A percentile compares a stretch with the other conserved stretches of the same genome.
These are phyloP conservation scores for Castor canadensis DNA, from an alignment of 2,113 vertebrate species.

Conservation along the genomic window DNA sequence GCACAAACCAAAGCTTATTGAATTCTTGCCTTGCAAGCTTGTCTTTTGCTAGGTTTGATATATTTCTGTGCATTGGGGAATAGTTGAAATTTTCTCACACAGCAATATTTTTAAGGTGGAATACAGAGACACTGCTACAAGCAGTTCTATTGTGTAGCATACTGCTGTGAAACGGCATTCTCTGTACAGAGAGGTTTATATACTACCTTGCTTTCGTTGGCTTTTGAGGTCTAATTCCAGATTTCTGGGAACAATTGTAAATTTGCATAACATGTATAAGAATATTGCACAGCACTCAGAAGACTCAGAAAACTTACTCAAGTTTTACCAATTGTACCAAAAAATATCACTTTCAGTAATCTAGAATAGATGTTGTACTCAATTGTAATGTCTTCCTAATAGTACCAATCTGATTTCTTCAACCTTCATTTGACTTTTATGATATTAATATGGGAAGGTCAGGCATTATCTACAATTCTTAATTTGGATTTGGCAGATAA, in stretches of 20 bases:
- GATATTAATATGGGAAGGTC: not conserved
- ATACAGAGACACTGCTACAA: not conserved
- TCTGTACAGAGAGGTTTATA: not conserved
- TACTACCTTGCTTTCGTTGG: not conserved
- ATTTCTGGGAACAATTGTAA: not conserved
- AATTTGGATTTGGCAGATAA: not conserved
- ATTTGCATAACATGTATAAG: not conserved
- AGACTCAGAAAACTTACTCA: not conserved
- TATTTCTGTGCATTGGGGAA: not conserved
- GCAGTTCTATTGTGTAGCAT: not conserved
- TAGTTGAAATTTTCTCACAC: not conserved
- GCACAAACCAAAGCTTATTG: slow-evolving; percentile 41
- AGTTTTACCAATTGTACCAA: not conserved
- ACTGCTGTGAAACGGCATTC: not conserved
- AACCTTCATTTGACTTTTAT: not conserved
- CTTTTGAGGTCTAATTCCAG: not conserved
- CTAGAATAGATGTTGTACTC: not conserved
- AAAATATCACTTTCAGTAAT: not conserved
- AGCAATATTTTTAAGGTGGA: slow-evolving; percentile 36
- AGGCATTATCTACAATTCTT: not conserved
- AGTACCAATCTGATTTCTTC: not conserved
- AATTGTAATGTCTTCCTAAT: not conserved
- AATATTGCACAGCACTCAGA: not conserved
- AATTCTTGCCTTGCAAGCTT: slow-evolving; percentile 22
- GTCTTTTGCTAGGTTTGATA: slow-evolving; percentile 30